Evolutionary conservation across 1,140 invertebrate genomes (phyloP), one percentile per base, ranked within the genome.

Genomic region (Phymorhynchus buccinoides): DNA sequence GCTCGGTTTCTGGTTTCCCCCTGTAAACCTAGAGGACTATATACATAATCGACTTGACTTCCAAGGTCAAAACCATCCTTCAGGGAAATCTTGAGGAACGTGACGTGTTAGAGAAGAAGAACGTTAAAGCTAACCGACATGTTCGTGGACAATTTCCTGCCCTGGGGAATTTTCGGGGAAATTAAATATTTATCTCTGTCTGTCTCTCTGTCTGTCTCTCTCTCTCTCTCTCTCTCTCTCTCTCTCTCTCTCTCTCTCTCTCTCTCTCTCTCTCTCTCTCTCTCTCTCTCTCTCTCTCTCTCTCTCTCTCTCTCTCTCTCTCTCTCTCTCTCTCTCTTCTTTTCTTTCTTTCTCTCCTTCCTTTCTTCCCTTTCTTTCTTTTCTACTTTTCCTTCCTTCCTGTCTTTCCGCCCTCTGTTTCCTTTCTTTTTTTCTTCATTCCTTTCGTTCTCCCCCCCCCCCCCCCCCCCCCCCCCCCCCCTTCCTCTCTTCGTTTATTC

Each of bases 241-340:
- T 41, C 30, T 44, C 35, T 41, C 35, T 79, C 77, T 79, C 77
- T 80, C 78, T 80, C 78, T 80, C 30, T 80, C 41, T 39, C 41
- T 80, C 78, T 44, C 42, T 9, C 9, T 52, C 0, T 80, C 39
- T 80, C 48, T 42, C 42, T 48, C 78, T 42, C 78, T 32, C 12
- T 80, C 78, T 80, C 9, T 44, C 78, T 80, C 0, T 80, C 78
- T 42, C 7, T 44, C 22, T 80, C 14, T 62, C 12, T 62, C 56
- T 62, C 12, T 2, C 48, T 18, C 12, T 52, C 12, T 52, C 22
- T 52, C 48, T 52, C 12, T 52, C 12, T 52, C 12, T 52, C 12
- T 39, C 71, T 2, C n/a, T 52, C 39, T 9, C 44, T 32, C 22
- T 83, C 7, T 68, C 22, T 27, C 22, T 62, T 16, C 6, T 48